These are phyloP conservation scores for Akabosia matsudoensis DNA, from an alignment of 1,140 invertebrate genomes.

Conservation along the genomic window DNA sequence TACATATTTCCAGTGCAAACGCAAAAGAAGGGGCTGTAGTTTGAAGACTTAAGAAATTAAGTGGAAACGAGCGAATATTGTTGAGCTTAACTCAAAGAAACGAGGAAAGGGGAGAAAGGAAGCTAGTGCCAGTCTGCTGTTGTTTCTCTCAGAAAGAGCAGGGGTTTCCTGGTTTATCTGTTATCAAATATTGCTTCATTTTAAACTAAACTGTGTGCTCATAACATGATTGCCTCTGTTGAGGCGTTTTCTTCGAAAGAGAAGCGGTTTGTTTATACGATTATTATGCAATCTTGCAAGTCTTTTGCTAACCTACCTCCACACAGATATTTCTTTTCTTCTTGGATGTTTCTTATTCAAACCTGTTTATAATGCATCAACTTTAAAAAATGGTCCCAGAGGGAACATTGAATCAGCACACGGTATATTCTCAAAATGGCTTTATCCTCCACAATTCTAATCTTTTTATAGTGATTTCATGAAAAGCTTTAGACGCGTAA, in stretches of 20 bases:
- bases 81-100: too few species aligned
- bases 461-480: neutral
- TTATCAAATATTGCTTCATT: too few species aligned
- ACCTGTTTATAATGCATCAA: constrained; percentile 33
- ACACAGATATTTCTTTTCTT: too few species aligned
- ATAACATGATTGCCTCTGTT: neutral
- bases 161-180: too few species aligned
- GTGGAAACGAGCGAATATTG: constrained; percentile 11
- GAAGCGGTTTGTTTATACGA: neutral
- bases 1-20: neutral
- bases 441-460: neutral
- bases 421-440: neutral
- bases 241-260: neutral
- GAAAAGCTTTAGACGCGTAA: too few species aligned
- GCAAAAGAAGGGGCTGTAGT: neutral
- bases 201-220: neutral
- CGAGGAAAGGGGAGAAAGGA: neutral
- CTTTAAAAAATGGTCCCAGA: constrained; percentile 38
- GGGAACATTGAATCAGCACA: constrained; percentile 41
- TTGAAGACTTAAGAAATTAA: constrained; percentile 10
- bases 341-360: neutral
- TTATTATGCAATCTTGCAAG: neutral
- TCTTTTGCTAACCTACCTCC: too few species aligned
- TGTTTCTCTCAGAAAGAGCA: neutral
- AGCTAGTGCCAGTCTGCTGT: neutral